Evolutionary conservation across 2,888 invertebrate species (phyloP), one percentile per base, ranked within the genome.

Genomic region (Ypsolopha scabrella): DNA sequence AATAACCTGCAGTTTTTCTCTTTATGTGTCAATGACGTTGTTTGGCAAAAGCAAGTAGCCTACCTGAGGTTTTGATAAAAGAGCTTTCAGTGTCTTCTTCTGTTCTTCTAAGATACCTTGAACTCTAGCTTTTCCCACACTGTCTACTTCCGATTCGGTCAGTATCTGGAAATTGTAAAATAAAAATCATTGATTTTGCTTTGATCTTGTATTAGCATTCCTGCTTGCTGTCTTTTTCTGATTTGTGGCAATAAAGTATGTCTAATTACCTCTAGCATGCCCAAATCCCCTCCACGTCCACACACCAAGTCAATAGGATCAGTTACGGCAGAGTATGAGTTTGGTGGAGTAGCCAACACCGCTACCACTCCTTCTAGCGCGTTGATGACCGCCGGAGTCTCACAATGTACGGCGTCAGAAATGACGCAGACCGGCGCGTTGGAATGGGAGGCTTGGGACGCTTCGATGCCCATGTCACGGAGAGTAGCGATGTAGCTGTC

Each of bases 291-390:
- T 1, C 93, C 94, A 37, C 94, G 87, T 6, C 91, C 92, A 60
- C 92, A 93, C n/a, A 92, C 93, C 62, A 94, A 77, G 63, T 94
- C 94, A 6, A 94, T 93, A 0, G 94, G 93, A 68, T 94, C 94
- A 0, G 88, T 88, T 33, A 94, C 91, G 0, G 93, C 93, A 0
- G 93, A 93, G 65, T 93, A 94, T 0, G 94, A 94, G 67, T 93
- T 94, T 0, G 94, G 93, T 0, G 95, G 94, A 0, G 93, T 92
- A 1, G 93, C 94, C 59, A 73, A 61, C 41, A 68, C 87, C 1
- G 87, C 87, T 10, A 87, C 87, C 11, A 87, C 87, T 6, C 85
- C 87, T 44, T 80, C 79, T 38, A 85, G 60, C 0, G 86, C 86
- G 52, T 63, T 73, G 55, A 65, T 54, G 1, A 86, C 81, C 0